Conservation (phyloP, 2,797 vertebrate genomes). For the Gallinago solitaria region DNA sequence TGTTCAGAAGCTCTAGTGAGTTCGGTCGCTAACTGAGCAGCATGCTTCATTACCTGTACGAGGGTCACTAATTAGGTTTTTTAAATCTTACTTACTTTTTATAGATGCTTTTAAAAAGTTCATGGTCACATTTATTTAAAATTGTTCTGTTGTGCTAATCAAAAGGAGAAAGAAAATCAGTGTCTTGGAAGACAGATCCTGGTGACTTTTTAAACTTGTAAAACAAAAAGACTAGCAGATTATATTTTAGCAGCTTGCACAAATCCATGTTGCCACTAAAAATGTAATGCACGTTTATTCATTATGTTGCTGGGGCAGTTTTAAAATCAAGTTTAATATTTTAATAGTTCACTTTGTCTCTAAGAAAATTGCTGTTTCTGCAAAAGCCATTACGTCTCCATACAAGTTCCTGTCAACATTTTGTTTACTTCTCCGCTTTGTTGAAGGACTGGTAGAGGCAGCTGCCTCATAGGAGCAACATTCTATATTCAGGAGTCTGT, state of each 20-base stretch:
- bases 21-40: conserved; percentile 57
- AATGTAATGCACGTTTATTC: conserved; percentile 52
- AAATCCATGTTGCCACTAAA: conserved; percentile 65
- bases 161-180: conserved; percentile 42
- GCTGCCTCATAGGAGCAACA: not conserved
- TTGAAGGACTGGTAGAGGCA: conserved; percentile 50
- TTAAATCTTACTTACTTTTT: conserved; percentile 73
- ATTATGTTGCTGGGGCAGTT: conserved; percentile 58
- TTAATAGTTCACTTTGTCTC: conserved; percentile 43
- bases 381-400: conserved; percentile 37
- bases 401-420: not conserved
- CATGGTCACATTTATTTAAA: conserved; percentile 69
- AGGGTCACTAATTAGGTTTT: conserved; percentile 68
- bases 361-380: conserved; percentile 56
- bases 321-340: conserved; percentile 50
- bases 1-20: conserved; percentile 68
- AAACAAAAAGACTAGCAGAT: conserved; percentile 46
- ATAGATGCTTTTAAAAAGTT: conserved; percentile 73
- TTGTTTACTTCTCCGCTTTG: conserved; percentile 30
- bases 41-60: conserved; percentile 44
- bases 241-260: conserved; percentile 71
- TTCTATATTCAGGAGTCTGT: not conserved
- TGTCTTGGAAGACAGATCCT: conserved; percentile 33
- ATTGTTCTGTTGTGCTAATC: conserved; percentile 66
- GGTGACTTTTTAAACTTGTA: conserved; percentile 48